Percentiles rank a stretch among this genome's conserved stretches.
These are phyloP conservation scores for Cyprinodon variegatus DNA, from an alignment of 2,113 vertebrate genomes.

Conservation along the genomic window DNA sequence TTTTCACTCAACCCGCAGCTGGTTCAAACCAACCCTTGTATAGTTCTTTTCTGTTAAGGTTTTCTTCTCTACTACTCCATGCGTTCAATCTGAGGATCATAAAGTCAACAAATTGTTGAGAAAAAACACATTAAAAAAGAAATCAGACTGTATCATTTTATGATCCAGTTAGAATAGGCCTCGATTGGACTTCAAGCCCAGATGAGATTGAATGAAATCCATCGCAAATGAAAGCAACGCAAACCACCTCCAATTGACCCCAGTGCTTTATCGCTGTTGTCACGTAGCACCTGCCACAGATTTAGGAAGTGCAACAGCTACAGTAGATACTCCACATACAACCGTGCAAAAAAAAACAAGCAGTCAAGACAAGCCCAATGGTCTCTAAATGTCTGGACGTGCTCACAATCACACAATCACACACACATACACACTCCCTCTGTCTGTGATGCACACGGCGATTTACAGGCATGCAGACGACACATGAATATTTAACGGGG, in stretches of 20 bases:
- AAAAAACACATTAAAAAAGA: too few relatives aligned
- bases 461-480: slow-evolving; percentile 52
- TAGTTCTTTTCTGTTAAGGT: too few relatives aligned
- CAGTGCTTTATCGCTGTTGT: not conserved
- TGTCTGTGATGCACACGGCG: slow-evolving; percentile 31
- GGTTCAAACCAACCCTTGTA: too few relatives aligned
- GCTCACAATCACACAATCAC: slow-evolving; percentile 28
- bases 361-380: slow-evolving; percentile 15
- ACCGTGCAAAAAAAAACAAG: not conserved
- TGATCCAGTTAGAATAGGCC: too few relatives aligned
- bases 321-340: not conserved
- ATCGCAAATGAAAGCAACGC: too few relatives aligned
- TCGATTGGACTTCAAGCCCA: too few relatives aligned
- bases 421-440: slow-evolving; percentile 7
- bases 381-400: slow-evolving; percentile 28
- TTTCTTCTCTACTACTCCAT: too few relatives aligned
- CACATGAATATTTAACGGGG: slow-evolving; percentile 80
- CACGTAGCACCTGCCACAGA: not conserved
- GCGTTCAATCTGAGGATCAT: too few relatives aligned
- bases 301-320: not conserved
- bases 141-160: too few relatives aligned
- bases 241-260: not conserved
- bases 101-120: too few relatives aligned
- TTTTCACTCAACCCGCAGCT: too few relatives aligned
- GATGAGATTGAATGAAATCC: too few relatives aligned